Evolutionary conservation across 2,113 vertebrate species (phyloP).

Genomic region (Balaenoptera acutorostrata): DNA sequence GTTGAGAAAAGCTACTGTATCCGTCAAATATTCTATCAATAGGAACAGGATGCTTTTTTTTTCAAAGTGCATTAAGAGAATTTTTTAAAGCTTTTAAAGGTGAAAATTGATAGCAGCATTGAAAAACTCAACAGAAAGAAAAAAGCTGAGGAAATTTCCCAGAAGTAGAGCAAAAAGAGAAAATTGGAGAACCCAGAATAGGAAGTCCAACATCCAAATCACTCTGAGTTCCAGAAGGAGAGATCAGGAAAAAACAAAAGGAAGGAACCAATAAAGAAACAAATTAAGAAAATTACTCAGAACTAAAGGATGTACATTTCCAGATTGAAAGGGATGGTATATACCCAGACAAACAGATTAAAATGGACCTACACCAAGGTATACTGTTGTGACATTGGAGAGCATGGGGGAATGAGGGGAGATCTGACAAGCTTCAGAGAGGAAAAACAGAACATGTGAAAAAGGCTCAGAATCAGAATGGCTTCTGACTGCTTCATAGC

Average conservation of each 20-base stretch:
- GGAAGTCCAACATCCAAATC: neutral
- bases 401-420: neutral
- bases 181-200: neutral
- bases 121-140: neutral
- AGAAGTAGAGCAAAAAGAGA: neutral
- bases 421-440: neutral
- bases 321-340: neutral
- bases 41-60: neutral
- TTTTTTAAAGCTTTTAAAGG: neutral
- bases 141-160: neutral
- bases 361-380: neutral
- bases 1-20: neutral
- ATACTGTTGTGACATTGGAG: neutral
- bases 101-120: neutral
- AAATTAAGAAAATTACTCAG: neutral
- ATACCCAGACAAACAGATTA: neutral
- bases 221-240: neutral
- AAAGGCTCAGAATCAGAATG: neutral
- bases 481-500: neutral
- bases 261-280: neutral
- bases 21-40: neutral
- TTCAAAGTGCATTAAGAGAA: neutral
- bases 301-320: neutral
- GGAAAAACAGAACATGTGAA: neutral
- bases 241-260: neutral